Conservation (phyloP, 2,113 vertebrate genomes). For the Oplegnathus fasciatus region DNA sequence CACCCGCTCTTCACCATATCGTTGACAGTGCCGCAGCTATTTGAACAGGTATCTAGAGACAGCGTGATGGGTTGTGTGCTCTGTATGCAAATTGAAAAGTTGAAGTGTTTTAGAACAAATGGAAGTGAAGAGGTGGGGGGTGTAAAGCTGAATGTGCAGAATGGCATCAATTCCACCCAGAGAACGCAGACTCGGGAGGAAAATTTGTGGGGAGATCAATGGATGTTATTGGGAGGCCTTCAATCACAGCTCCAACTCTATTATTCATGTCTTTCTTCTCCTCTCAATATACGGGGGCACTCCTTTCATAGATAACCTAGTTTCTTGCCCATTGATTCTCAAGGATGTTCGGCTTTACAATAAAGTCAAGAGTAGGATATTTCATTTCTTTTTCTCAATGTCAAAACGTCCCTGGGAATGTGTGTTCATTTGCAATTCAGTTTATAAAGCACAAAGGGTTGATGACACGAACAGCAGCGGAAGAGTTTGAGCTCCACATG, state of each 20-base stretch:
- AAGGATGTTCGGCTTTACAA: slow-evolving; percentile 55
- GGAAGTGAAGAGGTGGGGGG: slow-evolving; percentile 60
- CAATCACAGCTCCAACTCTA: slow-evolving; percentile 58
- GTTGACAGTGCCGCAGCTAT: slow-evolving; percentile 69
- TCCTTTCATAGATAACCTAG: slow-evolving; percentile 79
- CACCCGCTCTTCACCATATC: slow-evolving; percentile 57
- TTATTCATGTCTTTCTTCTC: slow-evolving; percentile 70
- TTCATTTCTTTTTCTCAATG: slow-evolving; percentile 56
- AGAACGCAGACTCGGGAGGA: slow-evolving; percentile 70
- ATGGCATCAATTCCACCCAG: slow-evolving; percentile 65
- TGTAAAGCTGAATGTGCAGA: slow-evolving; percentile 76
- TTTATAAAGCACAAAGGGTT: slow-evolving; percentile 26
- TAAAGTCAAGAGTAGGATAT: slow-evolving; percentile 12
- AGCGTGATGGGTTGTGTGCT: slow-evolving; percentile 68
- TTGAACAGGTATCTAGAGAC: slow-evolving; percentile 82
- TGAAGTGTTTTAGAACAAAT: slow-evolving; percentile 75
- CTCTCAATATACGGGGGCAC: slow-evolving; percentile 46
- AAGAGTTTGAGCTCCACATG: slow-evolving; percentile 34
- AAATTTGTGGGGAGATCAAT: slow-evolving; percentile 75
- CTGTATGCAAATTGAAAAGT: slow-evolving; percentile 82
- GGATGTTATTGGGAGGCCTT: slow-evolving; percentile 76
- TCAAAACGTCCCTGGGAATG: slow-evolving; percentile 49
- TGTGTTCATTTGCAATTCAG: slow-evolving; percentile 63
- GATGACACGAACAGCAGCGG: slow-evolving; percentile 31
- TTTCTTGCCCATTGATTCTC: slow-evolving; percentile 74